Conservation (phyloP, 2,797 vertebrate genomes). For the Smutsia temminckii region DNA sequence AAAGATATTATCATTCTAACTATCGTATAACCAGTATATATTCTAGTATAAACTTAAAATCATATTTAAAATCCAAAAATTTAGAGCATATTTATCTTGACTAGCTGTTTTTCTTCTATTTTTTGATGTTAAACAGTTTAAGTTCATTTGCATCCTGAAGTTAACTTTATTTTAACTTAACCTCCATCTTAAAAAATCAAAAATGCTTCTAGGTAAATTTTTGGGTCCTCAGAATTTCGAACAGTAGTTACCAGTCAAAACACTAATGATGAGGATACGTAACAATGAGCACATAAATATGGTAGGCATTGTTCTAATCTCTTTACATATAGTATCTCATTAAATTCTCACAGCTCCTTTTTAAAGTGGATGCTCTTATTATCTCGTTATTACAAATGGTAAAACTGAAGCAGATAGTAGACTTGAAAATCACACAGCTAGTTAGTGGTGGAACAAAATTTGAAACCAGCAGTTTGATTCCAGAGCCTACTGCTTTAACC, state of each 20-base stretch:
- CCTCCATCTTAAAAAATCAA: neutral
- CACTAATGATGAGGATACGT: neutral
- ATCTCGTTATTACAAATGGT: neutral
- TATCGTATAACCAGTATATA: neutral
- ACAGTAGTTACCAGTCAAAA: neutral
- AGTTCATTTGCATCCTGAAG: neutral
- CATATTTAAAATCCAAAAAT: constrained; percentile 3
- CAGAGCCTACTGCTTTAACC: neutral
- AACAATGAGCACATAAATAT: neutral
- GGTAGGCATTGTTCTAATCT: neutral
- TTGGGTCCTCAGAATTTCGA: neutral
- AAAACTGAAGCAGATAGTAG: constrained; percentile 14
- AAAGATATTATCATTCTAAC: neutral
- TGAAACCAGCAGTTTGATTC: neutral
- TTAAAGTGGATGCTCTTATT: neutral
- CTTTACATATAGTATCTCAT: neutral
- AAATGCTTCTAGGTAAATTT: constrained; percentile 15
- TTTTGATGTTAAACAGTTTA: constrained; percentile 26
- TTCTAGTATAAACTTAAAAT: constrained; percentile 20
- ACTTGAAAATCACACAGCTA: constrained; percentile 16
- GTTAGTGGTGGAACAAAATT: neutral
- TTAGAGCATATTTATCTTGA: constrained; percentile 20
- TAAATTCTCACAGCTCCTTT: constrained; percentile 6
- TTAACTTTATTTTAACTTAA: neutral
- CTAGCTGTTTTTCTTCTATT: neutral